Percentiles rank a stretch among this genome's conserved stretches.
These are phyloP conservation scores for Drosophila virilis DNA, from an alignment of 1,140 invertebrate species.

Conservation along the genomic window DNA sequence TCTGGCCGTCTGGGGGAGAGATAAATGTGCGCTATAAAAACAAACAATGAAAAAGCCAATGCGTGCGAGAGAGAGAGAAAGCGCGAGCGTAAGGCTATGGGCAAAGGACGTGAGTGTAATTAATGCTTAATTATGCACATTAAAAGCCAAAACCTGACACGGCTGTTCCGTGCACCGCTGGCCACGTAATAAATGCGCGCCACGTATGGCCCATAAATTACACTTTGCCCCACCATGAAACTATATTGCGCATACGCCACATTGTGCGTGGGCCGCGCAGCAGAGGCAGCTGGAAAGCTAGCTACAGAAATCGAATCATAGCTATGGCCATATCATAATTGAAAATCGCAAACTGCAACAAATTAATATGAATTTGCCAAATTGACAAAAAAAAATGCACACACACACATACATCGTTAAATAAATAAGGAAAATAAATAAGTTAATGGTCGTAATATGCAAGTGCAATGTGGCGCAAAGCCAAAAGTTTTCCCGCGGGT, in stretches of 20 bases:
- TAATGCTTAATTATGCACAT: conserved; percentile 83
- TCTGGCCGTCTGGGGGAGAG: conserved; percentile 28
- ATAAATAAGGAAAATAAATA: conserved; percentile 34
- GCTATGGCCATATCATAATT: conserved; percentile 56
- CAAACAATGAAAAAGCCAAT: conserved; percentile 43
- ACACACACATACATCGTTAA: conserved; percentile 16
- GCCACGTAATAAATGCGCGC: conserved; percentile 60
- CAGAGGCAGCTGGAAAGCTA: not conserved
- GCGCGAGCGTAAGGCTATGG: not conserved
- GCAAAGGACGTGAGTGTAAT: conserved; percentile 64
- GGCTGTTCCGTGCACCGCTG: conserved; percentile 42
- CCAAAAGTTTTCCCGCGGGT: conserved; percentile 39
- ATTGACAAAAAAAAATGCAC: conserved; percentile 37
- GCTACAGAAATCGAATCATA: conserved; percentile 29
- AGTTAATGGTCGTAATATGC: conserved; percentile 28
- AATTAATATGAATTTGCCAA: conserved; percentile 45
- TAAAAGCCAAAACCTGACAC: conserved; percentile 78
- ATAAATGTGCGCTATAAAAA: conserved; percentile 69
- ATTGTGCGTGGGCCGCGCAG: not conserved
- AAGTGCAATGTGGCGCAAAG: conserved; percentile 62
- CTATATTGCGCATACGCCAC: conserved; percentile 65
- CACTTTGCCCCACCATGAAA: conserved; percentile 61
- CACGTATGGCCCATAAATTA: conserved; percentile 78
- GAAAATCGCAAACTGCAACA: conserved; percentile 57
- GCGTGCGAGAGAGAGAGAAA: not conserved